A percentile compares a stretch with the other conserved stretches of the same genome.
phyloP scores from a whole-genome alignment of 1,140 invertebrate genomes.

The Tetramorium alpestre region DNA sequence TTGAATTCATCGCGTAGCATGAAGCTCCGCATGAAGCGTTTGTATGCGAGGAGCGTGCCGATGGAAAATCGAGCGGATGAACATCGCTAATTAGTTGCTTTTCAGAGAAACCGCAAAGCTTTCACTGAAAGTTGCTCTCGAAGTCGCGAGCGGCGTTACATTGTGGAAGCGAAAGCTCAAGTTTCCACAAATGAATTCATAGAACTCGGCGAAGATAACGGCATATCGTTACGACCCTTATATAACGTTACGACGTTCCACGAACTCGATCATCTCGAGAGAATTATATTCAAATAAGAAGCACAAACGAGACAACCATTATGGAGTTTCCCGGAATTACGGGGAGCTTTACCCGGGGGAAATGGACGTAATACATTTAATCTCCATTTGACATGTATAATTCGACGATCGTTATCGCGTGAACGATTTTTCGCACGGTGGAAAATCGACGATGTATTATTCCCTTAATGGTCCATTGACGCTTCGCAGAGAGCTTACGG shows the following conservation, averaged over 20 bases:
- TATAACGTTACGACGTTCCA: not conserved
- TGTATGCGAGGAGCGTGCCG: not conserved
- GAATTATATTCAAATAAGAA: not conserved
- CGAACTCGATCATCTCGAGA: not conserved
- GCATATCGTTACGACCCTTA: not conserved
- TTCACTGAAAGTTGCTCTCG: not conserved
- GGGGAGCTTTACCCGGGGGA: not conserved
- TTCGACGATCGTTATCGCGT: not conserved
- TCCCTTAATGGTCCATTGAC: not conserved
- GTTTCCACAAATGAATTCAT: slow-evolving; percentile 13
- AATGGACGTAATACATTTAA: not conserved
- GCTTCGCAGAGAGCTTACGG: not conserved
- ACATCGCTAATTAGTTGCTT: slow-evolving; percentile 29
- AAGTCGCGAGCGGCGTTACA: not conserved
- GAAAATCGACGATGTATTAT: not conserved
- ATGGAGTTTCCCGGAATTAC: not conserved
- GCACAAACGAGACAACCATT: not conserved
- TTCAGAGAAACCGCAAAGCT: not conserved
- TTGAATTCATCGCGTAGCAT: not conserved
- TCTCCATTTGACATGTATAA: not conserved
- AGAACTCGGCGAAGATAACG: not conserved
- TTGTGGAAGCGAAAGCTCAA: slow-evolving; percentile 11
- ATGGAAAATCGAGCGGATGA: not conserved
- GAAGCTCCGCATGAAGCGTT: not conserved
- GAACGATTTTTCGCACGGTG: no score